These are phyloP conservation scores for Agrochola lota DNA, from an alignment of 2,888 invertebrate genomes.

Conservation along the genomic window DNA sequence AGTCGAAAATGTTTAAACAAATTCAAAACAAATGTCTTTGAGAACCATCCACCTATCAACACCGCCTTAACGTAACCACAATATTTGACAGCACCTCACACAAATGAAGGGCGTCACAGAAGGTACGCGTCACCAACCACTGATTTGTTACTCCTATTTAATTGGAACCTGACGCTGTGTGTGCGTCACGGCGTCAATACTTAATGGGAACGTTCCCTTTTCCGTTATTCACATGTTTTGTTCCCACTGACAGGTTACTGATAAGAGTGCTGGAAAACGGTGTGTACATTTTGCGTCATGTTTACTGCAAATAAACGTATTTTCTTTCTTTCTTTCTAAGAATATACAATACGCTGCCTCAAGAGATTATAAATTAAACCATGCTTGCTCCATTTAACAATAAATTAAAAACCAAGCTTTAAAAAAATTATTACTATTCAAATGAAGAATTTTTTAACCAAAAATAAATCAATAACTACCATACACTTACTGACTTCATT, in stretches of 20 bases:
- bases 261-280: constrained; percentile 42
- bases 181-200: constrained; percentile 50
- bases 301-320: no score
- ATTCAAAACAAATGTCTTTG: constrained; percentile 3
- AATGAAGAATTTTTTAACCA: no score
- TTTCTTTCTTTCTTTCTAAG: no score
- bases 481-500: no score
- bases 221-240: constrained; percentile 52
- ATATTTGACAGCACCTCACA: constrained; percentile 62
- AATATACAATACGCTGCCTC: no score
- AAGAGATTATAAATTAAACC: no score
- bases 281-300: no score
- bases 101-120: constrained; percentile 57
- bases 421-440: no score
- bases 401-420: no score
- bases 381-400: no score
- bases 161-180: constrained; percentile 52
- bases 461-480: no score
- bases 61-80: constrained; percentile 54
- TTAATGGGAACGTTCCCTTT: constrained; percentile 56
- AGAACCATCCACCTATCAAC: not conserved
- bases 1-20: no score
- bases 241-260: constrained; percentile 48
- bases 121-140: constrained; percentile 57
- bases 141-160: constrained; percentile 62